A percentile compares a stretch with the other conserved stretches of the same genome.
Conservation (phyloP, 1,140 invertebrate genomes). For the Drosophila truncata region DNA sequence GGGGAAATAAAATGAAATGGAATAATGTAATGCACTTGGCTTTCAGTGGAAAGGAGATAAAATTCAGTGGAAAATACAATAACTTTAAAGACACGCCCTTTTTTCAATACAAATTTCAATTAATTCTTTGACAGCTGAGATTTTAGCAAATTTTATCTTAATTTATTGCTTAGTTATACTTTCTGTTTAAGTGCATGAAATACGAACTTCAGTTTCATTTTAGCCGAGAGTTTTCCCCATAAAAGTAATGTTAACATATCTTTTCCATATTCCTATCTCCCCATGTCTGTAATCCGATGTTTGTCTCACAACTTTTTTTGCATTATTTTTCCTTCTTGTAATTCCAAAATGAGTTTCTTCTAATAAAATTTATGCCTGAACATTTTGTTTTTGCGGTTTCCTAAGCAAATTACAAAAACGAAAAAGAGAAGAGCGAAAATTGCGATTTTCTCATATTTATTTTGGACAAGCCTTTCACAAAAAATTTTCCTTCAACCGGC, state of each 20-base stretch:
- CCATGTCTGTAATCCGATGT: constrained; percentile 10
- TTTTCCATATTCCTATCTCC: constrained; percentile 6
- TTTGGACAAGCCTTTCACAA: constrained; percentile 75
- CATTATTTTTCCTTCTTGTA: neutral
- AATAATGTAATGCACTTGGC: constrained; percentile 23
- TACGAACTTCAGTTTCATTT: constrained; percentile 5
- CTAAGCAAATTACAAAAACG: constrained; percentile 53
- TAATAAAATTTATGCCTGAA: constrained; percentile 36
- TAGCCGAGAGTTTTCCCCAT: constrained; percentile 2
- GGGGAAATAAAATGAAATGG: constrained; percentile 34
- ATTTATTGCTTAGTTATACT: constrained; percentile 1
- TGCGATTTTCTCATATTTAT: constrained; percentile 71
- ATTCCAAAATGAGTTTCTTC: constrained; percentile 28
- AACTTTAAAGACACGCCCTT: neutral
- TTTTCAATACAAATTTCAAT: neutral
- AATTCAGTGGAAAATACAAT: constrained; percentile 12
- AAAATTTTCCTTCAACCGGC: constrained; percentile 37
- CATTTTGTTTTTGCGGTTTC: constrained; percentile 57
- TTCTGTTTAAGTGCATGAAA: constrained; percentile 4
- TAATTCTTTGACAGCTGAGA: neutral
- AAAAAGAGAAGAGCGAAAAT: constrained; percentile 24
- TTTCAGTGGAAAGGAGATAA: constrained; percentile 6
- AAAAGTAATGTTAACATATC: constrained; percentile 1
- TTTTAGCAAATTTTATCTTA: neutral
- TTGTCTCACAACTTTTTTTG: constrained; percentile 36